These are phyloP conservation scores for Pundamilia nyererei DNA, from an alignment of 2,113 vertebrate species.

Conservation along the genomic window DNA sequence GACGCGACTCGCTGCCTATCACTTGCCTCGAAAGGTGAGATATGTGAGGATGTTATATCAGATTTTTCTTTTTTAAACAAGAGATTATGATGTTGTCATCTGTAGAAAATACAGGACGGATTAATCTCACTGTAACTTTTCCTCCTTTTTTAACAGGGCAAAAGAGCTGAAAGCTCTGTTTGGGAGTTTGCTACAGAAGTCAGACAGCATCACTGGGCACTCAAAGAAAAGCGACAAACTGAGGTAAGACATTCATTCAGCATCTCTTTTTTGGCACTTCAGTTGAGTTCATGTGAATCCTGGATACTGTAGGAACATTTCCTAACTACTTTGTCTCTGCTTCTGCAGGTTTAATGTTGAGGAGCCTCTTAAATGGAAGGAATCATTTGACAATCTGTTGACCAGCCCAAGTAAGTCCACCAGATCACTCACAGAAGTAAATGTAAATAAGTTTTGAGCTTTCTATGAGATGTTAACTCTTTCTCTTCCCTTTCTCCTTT, in stretches of 20 bases:
- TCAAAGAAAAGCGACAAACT: constrained; percentile 57
- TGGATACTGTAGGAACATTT: not conserved
- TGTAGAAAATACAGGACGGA: not conserved
- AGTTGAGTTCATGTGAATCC: not conserved
- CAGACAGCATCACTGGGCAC: constrained; percentile 63
- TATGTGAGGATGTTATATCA: not conserved
- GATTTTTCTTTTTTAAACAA: not conserved
- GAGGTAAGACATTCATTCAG: constrained; percentile 33
- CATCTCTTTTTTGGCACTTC: not conserved
- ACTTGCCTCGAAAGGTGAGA: constrained; percentile 86
- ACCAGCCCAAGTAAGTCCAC: constrained; percentile 83
- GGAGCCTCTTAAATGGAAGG: constrained; percentile 82
- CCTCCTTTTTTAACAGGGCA: constrained; percentile 68
- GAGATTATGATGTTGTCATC: not conserved
- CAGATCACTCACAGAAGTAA: not conserved
- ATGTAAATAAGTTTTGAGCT: not conserved
- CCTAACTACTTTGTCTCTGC: not conserved
- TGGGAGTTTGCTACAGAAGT: constrained; percentile 82
- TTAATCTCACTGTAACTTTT: not conserved
- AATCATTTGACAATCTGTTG: constrained; percentile 87
- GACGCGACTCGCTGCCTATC: constrained; percentile 75
- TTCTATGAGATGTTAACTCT: not conserved
- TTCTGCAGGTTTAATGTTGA: constrained; percentile 68
- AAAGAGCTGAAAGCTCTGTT: constrained; percentile 90
- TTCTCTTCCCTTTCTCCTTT: not conserved